These are phyloP conservation scores for Clostera curtula DNA, from an alignment of 2,888 invertebrate species.

Conservation along the genomic window DNA sequence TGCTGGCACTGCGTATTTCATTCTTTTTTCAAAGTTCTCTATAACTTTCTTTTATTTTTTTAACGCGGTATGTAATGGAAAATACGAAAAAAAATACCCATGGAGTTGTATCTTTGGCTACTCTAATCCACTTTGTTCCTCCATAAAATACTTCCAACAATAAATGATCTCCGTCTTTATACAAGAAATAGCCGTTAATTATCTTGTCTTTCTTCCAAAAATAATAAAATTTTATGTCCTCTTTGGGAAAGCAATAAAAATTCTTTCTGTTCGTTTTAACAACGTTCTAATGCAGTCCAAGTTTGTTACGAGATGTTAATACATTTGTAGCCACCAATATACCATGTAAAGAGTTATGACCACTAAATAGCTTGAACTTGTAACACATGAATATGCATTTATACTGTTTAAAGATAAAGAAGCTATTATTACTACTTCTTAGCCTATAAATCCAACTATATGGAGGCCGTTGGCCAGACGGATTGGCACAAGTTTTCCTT, in stretches of 20 bases:
- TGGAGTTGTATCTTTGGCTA: slow-evolving; percentile 6
- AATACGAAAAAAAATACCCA: no score
- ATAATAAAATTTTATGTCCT: slow-evolving; percentile 55
- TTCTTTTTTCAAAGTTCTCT: no score
- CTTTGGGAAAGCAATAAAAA: slow-evolving; percentile 54
- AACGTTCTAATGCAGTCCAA: slow-evolving; percentile 45
- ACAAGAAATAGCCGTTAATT: slow-evolving; percentile 37
- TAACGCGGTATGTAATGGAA: no score
- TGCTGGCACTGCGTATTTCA: no score
- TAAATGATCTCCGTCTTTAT: slow-evolving; percentile 25
- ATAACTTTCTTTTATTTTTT: no score
- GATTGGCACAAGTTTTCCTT: no score
- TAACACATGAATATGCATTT: no score
- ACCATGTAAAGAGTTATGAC: slow-evolving; percentile 33
- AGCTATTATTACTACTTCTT: no score
- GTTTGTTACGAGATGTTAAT: slow-evolving; percentile 40
- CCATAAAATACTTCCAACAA: slow-evolving; percentile 19
- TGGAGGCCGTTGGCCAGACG: no score
- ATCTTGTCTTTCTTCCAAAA: slow-evolving; percentile 37
- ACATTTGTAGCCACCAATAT: slow-evolving; percentile 37
- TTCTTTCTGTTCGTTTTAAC: slow-evolving; percentile 52
- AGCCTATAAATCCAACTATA: no score
- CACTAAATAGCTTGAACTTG: no score
- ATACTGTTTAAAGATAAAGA: no score
- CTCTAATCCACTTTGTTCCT: slow-evolving; percentile 6